A percentile compares a stretch with the other conserved stretches of the same genome.
phyloP scores from a whole-genome alignment of 2,797 vertebrate species.

The Hapalemur alaotrensis region DNA sequence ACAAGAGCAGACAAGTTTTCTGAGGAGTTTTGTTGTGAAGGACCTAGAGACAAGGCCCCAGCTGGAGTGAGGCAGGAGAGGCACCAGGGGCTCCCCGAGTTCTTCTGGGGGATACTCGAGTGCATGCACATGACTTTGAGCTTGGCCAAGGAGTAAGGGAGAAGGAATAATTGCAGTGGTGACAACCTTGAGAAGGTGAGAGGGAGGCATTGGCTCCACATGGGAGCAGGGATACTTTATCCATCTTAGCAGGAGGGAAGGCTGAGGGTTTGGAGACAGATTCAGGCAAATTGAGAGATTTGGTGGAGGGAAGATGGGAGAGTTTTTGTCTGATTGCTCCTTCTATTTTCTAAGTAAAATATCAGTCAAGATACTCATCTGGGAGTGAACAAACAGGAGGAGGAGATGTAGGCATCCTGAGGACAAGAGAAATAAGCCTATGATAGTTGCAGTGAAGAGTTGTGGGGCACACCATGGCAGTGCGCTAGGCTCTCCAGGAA shows the following conservation, averaged over 20 bases:
- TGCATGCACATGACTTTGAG: not conserved
- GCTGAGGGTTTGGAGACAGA: not conserved
- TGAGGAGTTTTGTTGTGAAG: not conserved
- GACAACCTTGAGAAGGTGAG: not conserved
- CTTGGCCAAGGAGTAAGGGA: not conserved
- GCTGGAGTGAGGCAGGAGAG: not conserved
- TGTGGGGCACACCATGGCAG: fast-evolving
- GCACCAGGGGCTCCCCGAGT: fast-evolving
- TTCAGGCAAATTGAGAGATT: not conserved
- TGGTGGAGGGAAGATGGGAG: not conserved
- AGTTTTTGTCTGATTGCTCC: not conserved
- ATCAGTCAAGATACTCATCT: not conserved
- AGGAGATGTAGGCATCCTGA: not conserved
- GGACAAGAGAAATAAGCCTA: not conserved
- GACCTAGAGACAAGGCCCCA: not conserved
- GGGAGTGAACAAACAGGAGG: not conserved
- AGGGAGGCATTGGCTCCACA: not conserved
- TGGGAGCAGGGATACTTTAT: not conserved
- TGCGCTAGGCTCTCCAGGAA: not conserved
- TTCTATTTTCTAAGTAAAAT: not conserved
- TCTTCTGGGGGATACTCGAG: not conserved
- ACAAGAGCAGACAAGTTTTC: not conserved
- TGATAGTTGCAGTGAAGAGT: not conserved
- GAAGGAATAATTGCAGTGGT: not conserved
- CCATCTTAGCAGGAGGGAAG: not conserved